Evolutionary conservation across 1,140 invertebrate genomes (phyloP).

Genomic region (Aphaenogaster rudis): DNA sequence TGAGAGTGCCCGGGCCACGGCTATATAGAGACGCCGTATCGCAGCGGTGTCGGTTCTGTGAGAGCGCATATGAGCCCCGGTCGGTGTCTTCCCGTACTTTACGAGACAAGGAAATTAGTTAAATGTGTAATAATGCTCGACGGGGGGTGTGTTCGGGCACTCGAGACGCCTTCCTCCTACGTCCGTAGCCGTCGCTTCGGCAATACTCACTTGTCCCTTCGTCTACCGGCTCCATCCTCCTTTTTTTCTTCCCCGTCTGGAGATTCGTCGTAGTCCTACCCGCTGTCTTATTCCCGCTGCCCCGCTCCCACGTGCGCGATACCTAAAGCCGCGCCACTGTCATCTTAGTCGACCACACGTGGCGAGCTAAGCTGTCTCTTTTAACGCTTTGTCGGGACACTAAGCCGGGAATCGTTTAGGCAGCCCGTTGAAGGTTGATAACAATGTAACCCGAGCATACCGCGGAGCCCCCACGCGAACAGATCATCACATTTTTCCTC

Average conservation of each 20-base stretch:
- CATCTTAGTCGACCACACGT: constrained; percentile 69
- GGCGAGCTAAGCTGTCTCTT: constrained; percentile 67
- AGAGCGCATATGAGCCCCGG: constrained; percentile 40
- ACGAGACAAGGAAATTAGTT: constrained; percentile 85
- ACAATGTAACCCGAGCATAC: constrained; percentile 14
- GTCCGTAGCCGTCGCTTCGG: background rate
- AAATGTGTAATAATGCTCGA: constrained; percentile 84
- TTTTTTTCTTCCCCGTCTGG: constrained; percentile 1
- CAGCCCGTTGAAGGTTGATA: constrained; percentile 62
- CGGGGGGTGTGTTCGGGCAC: constrained; percentile 65
- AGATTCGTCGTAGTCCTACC: constrained; percentile 37
- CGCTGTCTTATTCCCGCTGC: constrained; percentile 17
- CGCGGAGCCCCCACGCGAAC: background rate
- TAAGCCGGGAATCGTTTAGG: constrained; percentile 72
- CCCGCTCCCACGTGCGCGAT: constrained; percentile 42
- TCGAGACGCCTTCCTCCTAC: constrained; percentile 36
- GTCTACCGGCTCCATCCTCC: constrained; percentile 9
- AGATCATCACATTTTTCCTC: background rate
- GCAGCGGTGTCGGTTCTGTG: constrained; percentile 65
- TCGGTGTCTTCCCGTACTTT: constrained; percentile 79
- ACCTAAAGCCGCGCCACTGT: constrained; percentile 34
- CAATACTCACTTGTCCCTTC: constrained; percentile 63
- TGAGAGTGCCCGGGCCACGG: constrained; percentile 55
- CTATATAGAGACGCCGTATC: constrained; percentile 60
- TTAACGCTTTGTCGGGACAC: constrained; percentile 65